Conservation (phyloP, 2,797 vertebrate genomes). For the Alca torda region DNA sequence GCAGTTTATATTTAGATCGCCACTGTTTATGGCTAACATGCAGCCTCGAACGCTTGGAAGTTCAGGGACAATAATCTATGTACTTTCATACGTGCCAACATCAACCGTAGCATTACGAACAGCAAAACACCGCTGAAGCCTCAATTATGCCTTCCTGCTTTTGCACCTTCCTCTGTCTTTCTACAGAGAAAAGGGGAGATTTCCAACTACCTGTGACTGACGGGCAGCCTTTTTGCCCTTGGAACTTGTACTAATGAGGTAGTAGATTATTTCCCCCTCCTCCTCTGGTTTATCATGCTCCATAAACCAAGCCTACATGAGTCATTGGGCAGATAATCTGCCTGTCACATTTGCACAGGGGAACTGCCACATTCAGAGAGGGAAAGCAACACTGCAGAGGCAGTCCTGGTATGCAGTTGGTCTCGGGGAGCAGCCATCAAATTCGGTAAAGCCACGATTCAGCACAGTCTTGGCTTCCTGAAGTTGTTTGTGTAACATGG, state of each 20-base stretch:
- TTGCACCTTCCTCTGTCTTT: not conserved
- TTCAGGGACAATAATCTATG: not conserved
- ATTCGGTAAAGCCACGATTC: not conserved
- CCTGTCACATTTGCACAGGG: not conserved
- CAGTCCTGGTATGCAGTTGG: not conserved
- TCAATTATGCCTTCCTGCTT: not conserved
- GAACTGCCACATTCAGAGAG: not conserved
- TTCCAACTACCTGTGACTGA: not conserved
- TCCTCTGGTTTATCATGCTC: not conserved
- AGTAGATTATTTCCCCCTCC: not conserved
- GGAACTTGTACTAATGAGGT: not conserved
- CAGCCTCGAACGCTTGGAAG: not conserved
- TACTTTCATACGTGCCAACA: accelerated
- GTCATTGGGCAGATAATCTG: not conserved
- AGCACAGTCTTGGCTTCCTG: not conserved
- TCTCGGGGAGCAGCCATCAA: not conserved
- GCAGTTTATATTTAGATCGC: not conserved
- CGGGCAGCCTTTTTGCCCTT: not conserved
- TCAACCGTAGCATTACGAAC: accelerated
- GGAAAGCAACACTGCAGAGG: not conserved
- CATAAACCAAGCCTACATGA: not conserved
- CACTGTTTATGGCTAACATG: not conserved
- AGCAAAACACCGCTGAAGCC: not conserved
- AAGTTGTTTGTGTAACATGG: not conserved
- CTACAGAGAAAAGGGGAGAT: not conserved